Conservation (phyloP, 2,888 invertebrate genomes). For the Merodon equestris region DNA sequence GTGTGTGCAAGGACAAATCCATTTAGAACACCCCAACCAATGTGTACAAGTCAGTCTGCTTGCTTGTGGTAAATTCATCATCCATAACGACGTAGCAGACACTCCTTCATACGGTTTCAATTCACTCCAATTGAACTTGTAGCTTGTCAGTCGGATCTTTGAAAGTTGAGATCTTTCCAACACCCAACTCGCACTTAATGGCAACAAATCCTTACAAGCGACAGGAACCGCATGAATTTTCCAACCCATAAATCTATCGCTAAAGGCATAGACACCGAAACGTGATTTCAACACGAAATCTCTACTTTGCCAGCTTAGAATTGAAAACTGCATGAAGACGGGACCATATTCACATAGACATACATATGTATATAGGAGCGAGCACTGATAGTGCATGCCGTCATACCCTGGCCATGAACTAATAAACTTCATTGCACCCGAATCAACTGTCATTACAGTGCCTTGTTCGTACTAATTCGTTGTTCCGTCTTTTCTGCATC, state of each 20-base stretch:
- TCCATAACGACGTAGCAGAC: no score
- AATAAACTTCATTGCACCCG: slow-evolving; percentile 52
- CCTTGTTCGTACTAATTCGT: slow-evolving; percentile 2
- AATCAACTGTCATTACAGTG: slow-evolving; percentile 45
- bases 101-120: no score
- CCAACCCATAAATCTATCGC: slow-evolving; percentile 30
- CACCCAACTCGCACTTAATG: neutral
- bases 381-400: slow-evolving; percentile 39
- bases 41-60: no score
- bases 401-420: slow-evolving; percentile 37
- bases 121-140: no score
- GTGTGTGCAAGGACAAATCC: no score
- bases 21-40: no score
- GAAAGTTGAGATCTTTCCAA: no score
- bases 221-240: slow-evolving; percentile 12
- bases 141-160: no score
- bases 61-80: no score
- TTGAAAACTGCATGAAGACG: slow-evolving; percentile 36
- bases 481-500: slow-evolving; percentile 1
- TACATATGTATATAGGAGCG: slow-evolving; percentile 1
- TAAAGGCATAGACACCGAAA: slow-evolving; percentile 38
- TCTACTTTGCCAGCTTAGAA: slow-evolving; percentile 29
- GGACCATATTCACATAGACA: slow-evolving; percentile 26
- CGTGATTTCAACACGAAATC: slow-evolving; percentile 43
- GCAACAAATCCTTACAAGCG: slow-evolving; percentile 10